Conservation (phyloP, 64 coral and sea anemone species). For the Dendrophyllia cribrosa region DNA sequence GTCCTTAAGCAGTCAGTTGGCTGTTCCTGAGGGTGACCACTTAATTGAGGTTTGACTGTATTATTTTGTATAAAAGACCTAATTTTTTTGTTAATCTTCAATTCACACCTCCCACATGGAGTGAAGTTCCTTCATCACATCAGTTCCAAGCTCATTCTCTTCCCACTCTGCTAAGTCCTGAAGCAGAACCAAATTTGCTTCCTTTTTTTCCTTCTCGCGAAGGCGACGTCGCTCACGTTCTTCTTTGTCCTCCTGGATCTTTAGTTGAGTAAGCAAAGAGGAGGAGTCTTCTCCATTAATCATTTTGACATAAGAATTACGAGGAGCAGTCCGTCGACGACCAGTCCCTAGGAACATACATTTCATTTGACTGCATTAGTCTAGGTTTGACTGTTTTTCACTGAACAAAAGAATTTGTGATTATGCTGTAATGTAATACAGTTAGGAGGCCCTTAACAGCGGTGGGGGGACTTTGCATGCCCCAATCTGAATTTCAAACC, state of each 20-base stretch:
- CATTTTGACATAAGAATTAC: slow-evolving; percentile 75
- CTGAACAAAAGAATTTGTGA: too few species aligned
- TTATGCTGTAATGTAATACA: too few species aligned
- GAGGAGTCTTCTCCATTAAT: slow-evolving; percentile 86
- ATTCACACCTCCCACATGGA: slow-evolving; percentile 88
- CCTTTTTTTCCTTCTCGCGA: slow-evolving; percentile 96
- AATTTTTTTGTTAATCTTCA: too few species aligned
- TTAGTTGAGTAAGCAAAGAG: slow-evolving; percentile 79
- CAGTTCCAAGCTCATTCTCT: slow-evolving; percentile 56
- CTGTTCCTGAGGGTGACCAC: too few species aligned
- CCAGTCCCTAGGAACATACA: neutral
- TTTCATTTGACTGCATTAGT: too few species aligned
- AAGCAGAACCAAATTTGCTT: slow-evolving; percentile 91
- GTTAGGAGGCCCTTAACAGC: too few species aligned
- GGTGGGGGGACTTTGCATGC: too few species aligned
- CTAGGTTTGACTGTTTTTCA: too few species aligned
- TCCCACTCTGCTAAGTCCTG: slow-evolving; percentile 97
- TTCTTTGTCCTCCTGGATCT: slow-evolving; percentile 83
- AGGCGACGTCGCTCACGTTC: slow-evolving; percentile 80
- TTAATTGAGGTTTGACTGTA: too few species aligned
- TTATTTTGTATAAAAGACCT: too few species aligned
- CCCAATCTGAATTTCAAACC: too few species aligned
- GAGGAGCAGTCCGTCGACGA: slow-evolving; percentile 61
- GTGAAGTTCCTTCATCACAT: slow-evolving; percentile 71
- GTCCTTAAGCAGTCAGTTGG: too few species aligned